Evolutionary conservation across 1,140 invertebrate genomes (phyloP), one percentile per base, ranked within the genome.

Genomic region (Camponotus floridanus): DNA sequence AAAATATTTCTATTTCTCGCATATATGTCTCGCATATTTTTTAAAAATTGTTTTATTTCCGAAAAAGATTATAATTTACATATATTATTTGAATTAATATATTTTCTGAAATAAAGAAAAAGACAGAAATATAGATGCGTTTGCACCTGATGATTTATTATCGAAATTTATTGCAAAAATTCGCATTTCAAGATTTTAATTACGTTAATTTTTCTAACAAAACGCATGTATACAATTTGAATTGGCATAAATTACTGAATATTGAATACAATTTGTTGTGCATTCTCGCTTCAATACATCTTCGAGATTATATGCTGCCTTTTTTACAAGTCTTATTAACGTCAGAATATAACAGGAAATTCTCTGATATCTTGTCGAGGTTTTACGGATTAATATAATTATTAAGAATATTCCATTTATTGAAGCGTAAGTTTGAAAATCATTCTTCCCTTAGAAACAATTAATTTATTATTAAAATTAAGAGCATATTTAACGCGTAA

Each of bases 181-280:
- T 73, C 65, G 67, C 79, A 36, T 36, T 33, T 80, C 78, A 45
- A 81, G 45, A 81, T 81, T 67, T 81, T 55, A 26, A 59, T 67
- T 67, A 26, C 55, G 55, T 31, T 26, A 73, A 81, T 67, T 81
- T 81, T 73, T 73, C 18, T 81, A 81, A 81, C 79, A 39, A 73
- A 81, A 67, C 67, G 55, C 55, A 39, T 45, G 18, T 81, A 42
- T 73, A 73, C 67, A 73, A 81, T 81, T 81, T 81, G 67, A 73
- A 81, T 73, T 59, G 39, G 67, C 79, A 39, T 81, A 81, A 81
- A 81, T 81, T 81, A 81, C 79, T 61, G 36, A 81, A 68, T 9
- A 13, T 48, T 48, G 67, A 61, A 81, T 39, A 73, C 73, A 81
- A 55, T 81, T 81, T 73, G 51, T 51, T 73, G 67, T 81, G 67